These are phyloP conservation scores for Alauda arvensis DNA, from an alignment of 2,797 vertebrate genomes.

Conservation along the genomic window DNA sequence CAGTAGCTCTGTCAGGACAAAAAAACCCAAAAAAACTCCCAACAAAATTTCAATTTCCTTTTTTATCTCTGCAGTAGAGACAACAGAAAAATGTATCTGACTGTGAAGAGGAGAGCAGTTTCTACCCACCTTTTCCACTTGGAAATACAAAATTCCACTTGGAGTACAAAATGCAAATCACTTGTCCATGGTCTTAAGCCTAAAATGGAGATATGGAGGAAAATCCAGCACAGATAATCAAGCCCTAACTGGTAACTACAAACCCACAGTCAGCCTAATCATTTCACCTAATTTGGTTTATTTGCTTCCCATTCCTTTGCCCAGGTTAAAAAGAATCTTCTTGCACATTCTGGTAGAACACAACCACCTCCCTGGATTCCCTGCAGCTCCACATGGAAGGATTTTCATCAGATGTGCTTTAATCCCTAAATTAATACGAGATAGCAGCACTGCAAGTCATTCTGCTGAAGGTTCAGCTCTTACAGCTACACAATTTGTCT, in stretches of 20 bases:
- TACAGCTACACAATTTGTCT: not conserved
- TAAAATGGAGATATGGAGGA: not conserved
- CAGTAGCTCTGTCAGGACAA: not conserved
- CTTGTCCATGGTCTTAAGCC: not conserved
- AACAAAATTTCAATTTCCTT: not conserved
- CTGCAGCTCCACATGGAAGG: not conserved
- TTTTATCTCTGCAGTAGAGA: not conserved
- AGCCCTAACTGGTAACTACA: not conserved
- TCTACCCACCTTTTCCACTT: not conserved
- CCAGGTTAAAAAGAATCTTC: not conserved
- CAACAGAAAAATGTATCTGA: not conserved
- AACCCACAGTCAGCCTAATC: not conserved
- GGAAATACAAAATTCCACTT: too few relatives aligned
- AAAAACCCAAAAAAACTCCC: too few relatives aligned
- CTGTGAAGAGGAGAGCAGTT: not conserved
- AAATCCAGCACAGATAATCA: not conserved
- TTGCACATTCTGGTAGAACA: not conserved
- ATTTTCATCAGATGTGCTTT: not conserved
- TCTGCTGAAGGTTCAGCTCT: not conserved
- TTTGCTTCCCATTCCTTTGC: not conserved
- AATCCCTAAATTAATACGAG: not conserved
- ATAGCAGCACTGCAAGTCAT: not conserved
- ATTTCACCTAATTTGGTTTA: not conserved
- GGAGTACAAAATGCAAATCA: not conserved
- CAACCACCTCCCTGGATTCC: not conserved